Base-by-base conservation (phyloP, 2,797 vertebrate genomes). In the Ctenochaetus hawaiiensis region DNA sequence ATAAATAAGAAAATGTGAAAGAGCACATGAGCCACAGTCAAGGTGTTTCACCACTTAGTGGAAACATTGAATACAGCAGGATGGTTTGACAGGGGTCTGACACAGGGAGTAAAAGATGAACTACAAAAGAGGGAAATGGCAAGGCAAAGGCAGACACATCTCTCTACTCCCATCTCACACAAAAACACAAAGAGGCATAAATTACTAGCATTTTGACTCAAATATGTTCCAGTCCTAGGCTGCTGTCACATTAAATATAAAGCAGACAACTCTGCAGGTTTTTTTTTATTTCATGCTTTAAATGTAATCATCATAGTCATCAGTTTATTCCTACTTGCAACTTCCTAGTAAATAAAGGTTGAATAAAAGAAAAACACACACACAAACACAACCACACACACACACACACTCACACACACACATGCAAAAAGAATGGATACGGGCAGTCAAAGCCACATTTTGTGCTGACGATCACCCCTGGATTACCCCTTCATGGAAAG, bases 401-500 rank as follows among this genome's bases (percentile, higher is more conserved):
- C 45, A 23, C 45, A 63, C 8, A 20, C 43, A 66, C 22, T 51
- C 9, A 75, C 71, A 79, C 66, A 71, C 37, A 75, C n/a, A 77
- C 52, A 72, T 26, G 79, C 56, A 88, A 34, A 86, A 30, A 84
- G 66, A 86, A 75, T 67, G 67, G 41, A 74, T 53, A 77, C 61
- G 75, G 86, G 72, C 86, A 61, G 87, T 87, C 83, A 92, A 91
- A 93, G 92, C 91, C 74, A 76, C 82, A 88, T 89, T 95, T 92
- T 94, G 93, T 94, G 93, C 94, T 95, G 95, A 96, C 93, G 49
- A 90, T 87, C 86, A 80, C 74, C 83, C 83, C 90, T 67, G 93
- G 95, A 95, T 95, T 94, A 96, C 85, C 87, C 68, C 66, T 69
- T 87, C 84, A 93, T 94, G 93, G 94, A 94, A 89, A 91, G 76